These are phyloP conservation scores for Vireo altiloquus DNA, from an alignment of 2,113 vertebrate genomes.

Conservation along the genomic window DNA sequence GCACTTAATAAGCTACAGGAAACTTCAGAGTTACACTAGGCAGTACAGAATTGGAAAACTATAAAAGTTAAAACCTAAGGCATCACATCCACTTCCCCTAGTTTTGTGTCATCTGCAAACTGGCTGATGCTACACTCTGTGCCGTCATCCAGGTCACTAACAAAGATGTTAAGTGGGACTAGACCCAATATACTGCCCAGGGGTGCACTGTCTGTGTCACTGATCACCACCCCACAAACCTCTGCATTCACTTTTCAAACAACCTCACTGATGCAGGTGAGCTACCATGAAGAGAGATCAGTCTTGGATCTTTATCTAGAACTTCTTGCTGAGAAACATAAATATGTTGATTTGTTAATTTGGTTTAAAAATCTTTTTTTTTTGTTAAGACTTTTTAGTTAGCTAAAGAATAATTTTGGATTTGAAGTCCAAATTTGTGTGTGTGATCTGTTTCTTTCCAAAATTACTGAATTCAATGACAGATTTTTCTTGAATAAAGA, in stretches of 20 bases:
- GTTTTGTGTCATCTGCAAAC: not conserved
- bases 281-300: not conserved
- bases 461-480: not conserved
- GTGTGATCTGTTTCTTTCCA: not conserved
- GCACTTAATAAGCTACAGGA: too few relatives aligned
- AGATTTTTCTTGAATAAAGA: not conserved
- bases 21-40: too few relatives aligned
- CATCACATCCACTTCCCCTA: not conserved
- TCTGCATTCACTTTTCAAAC: not conserved
- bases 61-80: too few relatives aligned
- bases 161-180: not conserved
- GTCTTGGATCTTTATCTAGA: not conserved
- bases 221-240: too few relatives aligned
- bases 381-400: not conserved
- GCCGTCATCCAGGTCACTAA: not conserved
- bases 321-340: not conserved
- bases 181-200: not conserved
- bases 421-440: not conserved
- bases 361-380: not conserved
- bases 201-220: not conserved
- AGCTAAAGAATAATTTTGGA: not conserved
- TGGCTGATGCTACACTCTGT: rapidly evolving
- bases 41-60: too few relatives aligned
- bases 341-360: not conserved
- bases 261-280: not conserved